phyloP scores from a whole-genome alignment of 2,113 vertebrate species.

The Danio rerio region DNA sequence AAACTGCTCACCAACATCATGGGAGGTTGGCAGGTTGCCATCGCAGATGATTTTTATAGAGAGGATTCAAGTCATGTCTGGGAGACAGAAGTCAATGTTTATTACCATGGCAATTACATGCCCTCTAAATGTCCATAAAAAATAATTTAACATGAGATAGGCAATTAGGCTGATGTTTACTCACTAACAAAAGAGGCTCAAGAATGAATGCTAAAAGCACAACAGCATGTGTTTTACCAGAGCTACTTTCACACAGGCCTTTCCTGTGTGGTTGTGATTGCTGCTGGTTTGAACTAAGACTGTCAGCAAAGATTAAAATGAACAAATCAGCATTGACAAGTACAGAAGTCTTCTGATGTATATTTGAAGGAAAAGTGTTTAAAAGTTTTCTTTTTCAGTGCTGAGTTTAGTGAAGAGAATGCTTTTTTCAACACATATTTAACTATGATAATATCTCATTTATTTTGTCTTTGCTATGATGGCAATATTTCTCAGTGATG shows the following conservation, averaged over 20 bases:
- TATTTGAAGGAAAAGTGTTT: too few species aligned
- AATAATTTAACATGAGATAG: constrained; percentile 73
- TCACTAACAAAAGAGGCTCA: constrained; percentile 59
- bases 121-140: constrained; percentile 73
- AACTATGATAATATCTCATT: too few species aligned
- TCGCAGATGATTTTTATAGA: constrained; percentile 74
- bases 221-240: constrained; percentile 25
- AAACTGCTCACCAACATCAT: constrained; percentile 69
- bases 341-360: too few species aligned
- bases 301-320: too few species aligned
- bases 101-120: constrained; percentile 69
- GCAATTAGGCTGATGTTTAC: constrained; percentile 69
- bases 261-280: background rate
- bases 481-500: too few species aligned
- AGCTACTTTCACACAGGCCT: background rate
- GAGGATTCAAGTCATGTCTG: constrained; percentile 66
- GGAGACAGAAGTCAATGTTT: constrained; percentile 80
- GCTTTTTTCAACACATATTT: too few species aligned
- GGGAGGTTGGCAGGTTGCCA: constrained; percentile 69
- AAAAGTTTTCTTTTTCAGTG: too few species aligned
- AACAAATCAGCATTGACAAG: too few species aligned
- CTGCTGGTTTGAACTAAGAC: background rate
- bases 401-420: too few species aligned
- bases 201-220: constrained; percentile 50
- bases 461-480: too few species aligned